Conservation (phyloP, 1,140 invertebrate genomes). For the Drosophila pallidifrons region DNA sequence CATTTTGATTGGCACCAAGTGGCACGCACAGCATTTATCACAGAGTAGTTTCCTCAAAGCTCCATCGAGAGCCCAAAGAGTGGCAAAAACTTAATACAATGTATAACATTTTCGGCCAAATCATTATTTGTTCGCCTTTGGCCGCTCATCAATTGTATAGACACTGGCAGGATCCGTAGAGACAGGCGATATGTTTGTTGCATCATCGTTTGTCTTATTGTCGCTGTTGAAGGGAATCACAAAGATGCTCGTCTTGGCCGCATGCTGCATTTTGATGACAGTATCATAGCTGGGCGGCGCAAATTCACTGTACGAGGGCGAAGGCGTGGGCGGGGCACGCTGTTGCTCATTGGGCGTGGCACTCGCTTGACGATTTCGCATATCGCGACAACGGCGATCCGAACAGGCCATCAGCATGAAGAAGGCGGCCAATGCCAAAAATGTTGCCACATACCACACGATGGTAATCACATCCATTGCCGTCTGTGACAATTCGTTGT, state of each 20-base stretch:
- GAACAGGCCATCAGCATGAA: slow-evolving; percentile 84
- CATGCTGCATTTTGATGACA: slow-evolving; percentile 81
- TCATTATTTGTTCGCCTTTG: slow-evolving; percentile 56
- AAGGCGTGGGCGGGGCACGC: slow-evolving; percentile 76
- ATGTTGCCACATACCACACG: slow-evolving; percentile 83
- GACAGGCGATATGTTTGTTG: slow-evolving; percentile 4
- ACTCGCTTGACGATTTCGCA: slow-evolving; percentile 34
- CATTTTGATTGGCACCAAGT: slow-evolving; percentile 31
- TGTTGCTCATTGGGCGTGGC: slow-evolving; percentile 49
- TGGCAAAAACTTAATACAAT: neutral
- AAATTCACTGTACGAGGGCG: slow-evolving; percentile 83
- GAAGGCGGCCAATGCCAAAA: slow-evolving; percentile 79
- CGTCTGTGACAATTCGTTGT: slow-evolving; percentile 79
- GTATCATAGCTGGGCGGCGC: slow-evolving; percentile 83
- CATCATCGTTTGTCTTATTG: slow-evolving; percentile 47
- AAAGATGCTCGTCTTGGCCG: slow-evolving; percentile 74
- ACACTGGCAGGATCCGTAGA: slow-evolving; percentile 52
- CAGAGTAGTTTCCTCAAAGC: slow-evolving; percentile 47
- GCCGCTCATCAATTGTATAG: slow-evolving; percentile 76
- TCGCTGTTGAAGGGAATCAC: slow-evolving; percentile 74
- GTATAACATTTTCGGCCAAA: neutral
- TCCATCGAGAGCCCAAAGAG: neutral
- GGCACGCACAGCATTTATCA: slow-evolving; percentile 69
- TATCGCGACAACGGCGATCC: slow-evolving; percentile 71
- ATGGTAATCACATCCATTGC: slow-evolving; percentile 84